phyloP scores from a whole-genome alignment of 2,113 vertebrate genomes.

The Edolisoma coerulescens region DNA sequence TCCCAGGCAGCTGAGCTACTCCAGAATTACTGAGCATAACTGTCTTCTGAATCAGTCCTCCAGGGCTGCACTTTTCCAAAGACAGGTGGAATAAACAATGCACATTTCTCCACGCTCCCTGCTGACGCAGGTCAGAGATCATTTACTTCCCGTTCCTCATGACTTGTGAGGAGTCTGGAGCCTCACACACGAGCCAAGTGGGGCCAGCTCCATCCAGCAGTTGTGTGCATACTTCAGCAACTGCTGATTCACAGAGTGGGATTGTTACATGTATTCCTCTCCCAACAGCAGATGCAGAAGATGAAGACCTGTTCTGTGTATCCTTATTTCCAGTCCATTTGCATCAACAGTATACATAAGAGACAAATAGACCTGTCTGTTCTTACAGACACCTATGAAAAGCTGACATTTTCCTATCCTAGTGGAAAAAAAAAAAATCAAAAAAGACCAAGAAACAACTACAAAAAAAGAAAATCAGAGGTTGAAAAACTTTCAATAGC shows the following conservation, averaged over 20 bases:
- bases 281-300: neutral
- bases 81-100: constrained; percentile 23
- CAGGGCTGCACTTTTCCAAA: neutral
- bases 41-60: constrained; percentile 14
- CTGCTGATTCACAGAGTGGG: neutral
- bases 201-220: neutral
- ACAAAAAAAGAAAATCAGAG: neutral
- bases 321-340: neutral
- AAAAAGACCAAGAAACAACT: neutral
- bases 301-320: neutral
- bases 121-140: neutral
- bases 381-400: neutral
- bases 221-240: neutral
- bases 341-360: neutral
- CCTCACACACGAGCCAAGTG: neutral
- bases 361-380: neutral
- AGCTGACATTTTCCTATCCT: neutral
- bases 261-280: neutral
- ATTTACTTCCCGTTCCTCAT: neutral
- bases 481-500: neutral
- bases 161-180: neutral
- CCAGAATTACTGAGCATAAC: neutral
- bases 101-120: neutral
- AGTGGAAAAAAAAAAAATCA: neutral
- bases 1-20: neutral